phyloP scores from a whole-genome alignment of 2,113 vertebrate genomes.

The Astur gentilis region DNA sequence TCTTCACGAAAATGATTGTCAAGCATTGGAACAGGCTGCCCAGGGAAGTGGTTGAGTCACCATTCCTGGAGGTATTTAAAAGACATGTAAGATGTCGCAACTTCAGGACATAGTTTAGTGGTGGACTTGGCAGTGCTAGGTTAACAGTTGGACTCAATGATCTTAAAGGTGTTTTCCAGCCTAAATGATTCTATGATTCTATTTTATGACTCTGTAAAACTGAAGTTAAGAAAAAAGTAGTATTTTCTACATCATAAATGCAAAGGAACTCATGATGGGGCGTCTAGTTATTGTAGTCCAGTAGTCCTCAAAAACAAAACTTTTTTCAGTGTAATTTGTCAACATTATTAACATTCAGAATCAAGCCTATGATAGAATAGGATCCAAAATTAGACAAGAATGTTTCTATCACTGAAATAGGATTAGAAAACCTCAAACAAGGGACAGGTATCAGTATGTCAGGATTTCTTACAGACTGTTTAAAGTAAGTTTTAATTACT shows the following conservation, averaged over 20 bases:
- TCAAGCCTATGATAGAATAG: not conserved
- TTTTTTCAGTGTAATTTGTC: not conserved
- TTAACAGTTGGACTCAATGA: too few species aligned
- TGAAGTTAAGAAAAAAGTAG: not conserved
- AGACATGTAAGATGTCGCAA: too few species aligned
- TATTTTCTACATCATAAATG: not conserved
- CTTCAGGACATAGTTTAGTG: too few species aligned
- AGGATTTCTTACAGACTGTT: not conserved
- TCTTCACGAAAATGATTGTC: too few species aligned
- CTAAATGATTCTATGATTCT: too few species aligned
- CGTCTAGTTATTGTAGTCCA: not conserved
- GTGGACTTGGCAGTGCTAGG: too few species aligned
- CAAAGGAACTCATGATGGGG: not conserved
- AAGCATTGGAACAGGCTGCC: too few species aligned
- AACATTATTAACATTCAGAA: not conserved
- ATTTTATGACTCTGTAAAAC: not conserved
- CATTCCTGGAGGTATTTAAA: too few species aligned
- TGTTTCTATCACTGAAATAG: not conserved
- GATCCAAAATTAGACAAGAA: not conserved
- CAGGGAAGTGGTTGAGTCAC: too few species aligned
- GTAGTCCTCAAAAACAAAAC: not conserved
- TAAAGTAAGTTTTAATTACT: not conserved
- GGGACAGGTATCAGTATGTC: fast-evolving
- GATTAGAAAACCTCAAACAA: not conserved
- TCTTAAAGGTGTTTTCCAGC: too few species aligned